A percentile compares a stretch with the other conserved stretches of the same genome.
These are phyloP conservation scores for Drosophila neocordata DNA, from an alignment of 1,140 invertebrate genomes.

Conservation along the genomic window DNA sequence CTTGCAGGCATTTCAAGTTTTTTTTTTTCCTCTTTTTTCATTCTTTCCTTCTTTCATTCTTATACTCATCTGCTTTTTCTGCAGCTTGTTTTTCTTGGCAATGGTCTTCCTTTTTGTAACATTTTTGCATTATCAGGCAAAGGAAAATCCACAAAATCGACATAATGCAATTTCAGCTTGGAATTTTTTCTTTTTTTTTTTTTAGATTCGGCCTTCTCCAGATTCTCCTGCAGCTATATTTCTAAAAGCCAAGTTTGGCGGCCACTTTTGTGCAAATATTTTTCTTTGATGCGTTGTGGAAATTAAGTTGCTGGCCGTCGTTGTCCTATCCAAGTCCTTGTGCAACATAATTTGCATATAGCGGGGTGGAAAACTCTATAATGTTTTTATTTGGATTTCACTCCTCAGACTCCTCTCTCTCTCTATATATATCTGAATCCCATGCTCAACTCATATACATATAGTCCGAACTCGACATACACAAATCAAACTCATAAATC, in stretches of 20 bases:
- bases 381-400: slow-evolving; percentile 3
- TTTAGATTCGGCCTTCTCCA: slow-evolving; percentile 1
- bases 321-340: background rate
- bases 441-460: background rate
- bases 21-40: slow-evolving; percentile 19
- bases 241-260: slow-evolving; percentile 17
- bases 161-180: slow-evolving; percentile 75
- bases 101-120: slow-evolving; percentile 27
- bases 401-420: background rate
- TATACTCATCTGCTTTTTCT: slow-evolving; percentile 21
- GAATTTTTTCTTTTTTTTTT: slow-evolving; percentile 40
- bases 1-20: slow-evolving; percentile 56
- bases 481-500: slow-evolving; percentile 63
- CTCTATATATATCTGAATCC: too few relatives aligned
- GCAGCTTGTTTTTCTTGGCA: slow-evolving; percentile 6
- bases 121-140: slow-evolving; percentile 23
- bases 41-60: slow-evolving; percentile 32
- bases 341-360: slow-evolving; percentile 6
- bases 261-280: slow-evolving; percentile 35
- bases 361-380: background rate
- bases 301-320: slow-evolving; percentile 11
- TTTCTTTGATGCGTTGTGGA: slow-evolving; percentile 16
- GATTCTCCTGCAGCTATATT: background rate
- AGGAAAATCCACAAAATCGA: slow-evolving; percentile 73
- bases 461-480: slow-evolving; percentile 15